Evolutionary conservation across 2,113 vertebrate genomes (phyloP).

Genomic region (Benitochromis conjunctus): DNA sequence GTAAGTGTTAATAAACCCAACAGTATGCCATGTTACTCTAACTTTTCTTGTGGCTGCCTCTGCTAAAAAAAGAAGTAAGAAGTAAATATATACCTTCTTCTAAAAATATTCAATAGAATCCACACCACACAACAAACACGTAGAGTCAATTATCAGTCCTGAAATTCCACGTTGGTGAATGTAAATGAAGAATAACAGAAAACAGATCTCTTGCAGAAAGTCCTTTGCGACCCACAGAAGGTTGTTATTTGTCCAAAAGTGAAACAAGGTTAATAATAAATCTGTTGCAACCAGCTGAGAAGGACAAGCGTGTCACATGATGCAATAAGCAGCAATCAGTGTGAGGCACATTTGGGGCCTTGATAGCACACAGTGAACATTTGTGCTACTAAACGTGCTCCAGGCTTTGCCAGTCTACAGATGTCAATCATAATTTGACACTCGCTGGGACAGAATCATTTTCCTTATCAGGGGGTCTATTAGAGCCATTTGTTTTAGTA

Average conservation of each 20-base stretch:
- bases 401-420: neutral
- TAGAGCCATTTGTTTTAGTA: neutral
- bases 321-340: neutral
- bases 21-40: neutral
- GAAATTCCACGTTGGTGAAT: neutral
- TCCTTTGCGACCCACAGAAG: neutral
- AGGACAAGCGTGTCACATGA: conserved; percentile 20
- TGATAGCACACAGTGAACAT: conserved; percentile 9
- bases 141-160: neutral
- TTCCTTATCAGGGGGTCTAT: conserved; percentile 1
- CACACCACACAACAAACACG: neutral
- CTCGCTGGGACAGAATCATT: neutral
- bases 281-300: conserved; percentile 22
- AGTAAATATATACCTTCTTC: neutral
- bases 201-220: neutral
- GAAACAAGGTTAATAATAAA: conserved; percentile 57
- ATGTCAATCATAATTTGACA: conserved; percentile 24
- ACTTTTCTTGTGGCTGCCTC: neutral
- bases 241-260: conserved; percentile 39
- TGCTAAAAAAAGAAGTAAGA: neutral
- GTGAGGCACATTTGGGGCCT: neutral
- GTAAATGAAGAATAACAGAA: neutral
- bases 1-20: neutral
- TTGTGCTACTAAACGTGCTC: neutral
- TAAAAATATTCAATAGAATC: neutral